Evolutionary conservation across 1,140 invertebrate genomes (phyloP), one percentile per base, ranked within the genome.

Genomic region (Gryon sp.): DNA sequence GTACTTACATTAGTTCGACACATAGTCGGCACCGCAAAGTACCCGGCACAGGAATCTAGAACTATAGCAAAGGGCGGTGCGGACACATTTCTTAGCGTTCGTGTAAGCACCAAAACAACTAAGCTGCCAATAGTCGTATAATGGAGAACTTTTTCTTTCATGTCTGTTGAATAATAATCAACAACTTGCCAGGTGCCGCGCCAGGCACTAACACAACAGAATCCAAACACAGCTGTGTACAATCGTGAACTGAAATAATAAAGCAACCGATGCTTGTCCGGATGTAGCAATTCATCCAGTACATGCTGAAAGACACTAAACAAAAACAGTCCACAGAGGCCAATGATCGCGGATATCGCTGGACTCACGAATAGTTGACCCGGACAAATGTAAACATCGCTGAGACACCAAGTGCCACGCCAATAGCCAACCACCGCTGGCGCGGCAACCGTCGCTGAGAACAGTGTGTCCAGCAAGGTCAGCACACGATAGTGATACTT

Each of bases 191-290:
- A 97, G 5, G 93, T 91, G 0, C 95, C 95, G 0, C 95, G 90
- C 95, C 95, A 97, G 16, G 94, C 93, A 80, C 95, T 95, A 4
- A 96, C 94, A 81, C 94, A 95, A 24, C 92, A 92, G 55, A 95
- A 91, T 0, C 92, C 94, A 76, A 93, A 95, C 38, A 93, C 82
- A 45, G 90, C 90, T 1, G 95, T 96, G 80, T 95, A 96, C 8
- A 93, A 38, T 8, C 95, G 89, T 11, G 95, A 96, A 7, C 91
- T 86, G 16, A 93, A 78, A 73, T 95, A 95, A 81, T 92, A 96
- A 20, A 91, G 88, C 9, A 94, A 83, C 12, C 93, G 85, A 34
- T 92, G 91, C 18, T 90, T 90, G 59, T 94, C 92, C 2, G 94
- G 93, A 82, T 92, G 90, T 2, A 95, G 87, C 9, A 88, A 70